Percentiles rank a stretch among this genome's conserved stretches.
Conservation (phyloP, 2,797 vertebrate genomes). For the Diglossa cyanea region DNA sequence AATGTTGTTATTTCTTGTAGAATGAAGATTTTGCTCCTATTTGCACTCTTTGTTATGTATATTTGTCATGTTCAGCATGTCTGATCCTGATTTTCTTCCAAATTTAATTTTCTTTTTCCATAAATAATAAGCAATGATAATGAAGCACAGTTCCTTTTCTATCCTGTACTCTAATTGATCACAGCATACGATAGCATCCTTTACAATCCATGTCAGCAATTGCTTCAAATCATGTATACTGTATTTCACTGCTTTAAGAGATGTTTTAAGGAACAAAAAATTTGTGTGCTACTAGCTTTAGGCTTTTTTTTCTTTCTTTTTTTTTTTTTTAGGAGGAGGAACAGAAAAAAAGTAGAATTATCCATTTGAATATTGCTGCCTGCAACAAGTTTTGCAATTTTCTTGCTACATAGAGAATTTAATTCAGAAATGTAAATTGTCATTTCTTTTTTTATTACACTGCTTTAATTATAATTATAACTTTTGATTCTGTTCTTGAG, state of each 20-base stretch:
- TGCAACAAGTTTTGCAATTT: background rate
- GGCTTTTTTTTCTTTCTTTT: background rate
- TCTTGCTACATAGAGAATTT: background rate
- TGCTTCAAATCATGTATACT: background rate
- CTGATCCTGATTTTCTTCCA: background rate
- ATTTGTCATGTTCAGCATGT: background rate
- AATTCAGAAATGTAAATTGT: background rate
- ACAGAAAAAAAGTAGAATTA: background rate
- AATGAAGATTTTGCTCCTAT: background rate
- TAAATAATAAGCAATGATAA: constrained; percentile 1
- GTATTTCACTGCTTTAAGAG: background rate
- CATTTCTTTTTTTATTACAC: background rate
- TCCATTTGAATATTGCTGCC: background rate
- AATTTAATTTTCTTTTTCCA: background rate
- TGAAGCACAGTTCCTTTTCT: background rate
- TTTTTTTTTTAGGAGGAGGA: background rate
- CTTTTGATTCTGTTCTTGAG: background rate
- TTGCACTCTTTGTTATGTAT: background rate
- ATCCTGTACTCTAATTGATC: background rate
- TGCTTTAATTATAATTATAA: background rate
- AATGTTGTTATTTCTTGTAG: background rate
- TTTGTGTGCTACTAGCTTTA: background rate
- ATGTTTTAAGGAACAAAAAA: background rate
- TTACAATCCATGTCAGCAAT: background rate
- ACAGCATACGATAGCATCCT: background rate